phyloP scores from a whole-genome alignment of 2,113 vertebrate species.

The Melanerpes formicivorus region DNA sequence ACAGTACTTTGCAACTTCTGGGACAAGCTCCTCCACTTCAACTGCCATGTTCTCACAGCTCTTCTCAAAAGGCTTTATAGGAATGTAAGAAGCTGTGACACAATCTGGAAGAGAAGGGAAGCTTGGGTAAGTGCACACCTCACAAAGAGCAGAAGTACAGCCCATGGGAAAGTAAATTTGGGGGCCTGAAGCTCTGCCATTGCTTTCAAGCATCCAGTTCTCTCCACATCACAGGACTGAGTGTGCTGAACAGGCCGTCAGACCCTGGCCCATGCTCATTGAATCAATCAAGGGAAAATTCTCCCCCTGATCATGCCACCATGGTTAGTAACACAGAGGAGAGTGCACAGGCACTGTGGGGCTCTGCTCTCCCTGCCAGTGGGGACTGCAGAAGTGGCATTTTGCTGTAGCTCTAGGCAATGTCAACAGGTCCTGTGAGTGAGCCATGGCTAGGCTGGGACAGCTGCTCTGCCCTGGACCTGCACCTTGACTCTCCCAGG shows the following conservation, averaged over 20 bases:
- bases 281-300: not conserved
- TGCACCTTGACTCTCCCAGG: not conserved
- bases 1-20: conserved; percentile 90
- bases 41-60: conserved; percentile 82
- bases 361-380: not conserved
- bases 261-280: not conserved
- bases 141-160: not conserved
- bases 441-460: not conserved
- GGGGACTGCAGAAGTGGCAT: not conserved
- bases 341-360: not conserved
- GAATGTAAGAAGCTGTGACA: conserved; percentile 90
- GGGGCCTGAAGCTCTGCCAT: not conserved
- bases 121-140: not conserved
- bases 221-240: not conserved
- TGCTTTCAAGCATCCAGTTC: not conserved
- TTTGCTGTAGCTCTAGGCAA: not conserved
- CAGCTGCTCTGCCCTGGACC: not conserved
- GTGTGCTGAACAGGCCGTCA: not conserved
- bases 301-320: not conserved
- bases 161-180: rapidly evolving
- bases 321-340: not conserved
- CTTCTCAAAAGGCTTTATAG: conserved; percentile 91
- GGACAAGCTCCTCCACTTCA: conserved; percentile 94
- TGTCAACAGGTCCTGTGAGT: not conserved
- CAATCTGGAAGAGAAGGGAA: conserved; percentile 79